Base-by-base conservation (phyloP, 2,113 vertebrate species). In the Pogonocichla stellata region DNA sequence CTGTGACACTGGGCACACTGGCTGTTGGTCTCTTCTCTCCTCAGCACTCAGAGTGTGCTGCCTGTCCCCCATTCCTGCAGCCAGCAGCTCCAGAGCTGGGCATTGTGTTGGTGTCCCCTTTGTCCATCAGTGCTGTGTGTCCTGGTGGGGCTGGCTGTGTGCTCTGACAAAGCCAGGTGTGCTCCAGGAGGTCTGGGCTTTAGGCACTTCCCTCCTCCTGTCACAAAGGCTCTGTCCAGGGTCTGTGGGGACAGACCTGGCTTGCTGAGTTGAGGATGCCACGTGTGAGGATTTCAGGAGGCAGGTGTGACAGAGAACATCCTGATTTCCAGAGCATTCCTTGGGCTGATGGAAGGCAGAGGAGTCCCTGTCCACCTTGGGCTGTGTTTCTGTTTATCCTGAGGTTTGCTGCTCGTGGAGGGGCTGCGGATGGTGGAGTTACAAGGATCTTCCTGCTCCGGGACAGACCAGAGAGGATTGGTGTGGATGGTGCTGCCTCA, bases 51-150 rank as follows among this genome's bases (percentile, higher is more conserved):
- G n/a, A 19, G 25, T 1, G 0, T 4, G 18, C 45, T 74, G 77
- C 29, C 67, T 0, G 0, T 34, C 26, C 65, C 60, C 66, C 5
- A 2, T 34, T 28, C 56, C 62, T 1, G 0, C 45, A 45, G 91
- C 57, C 5, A 22, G 38, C 40, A 29, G 53, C 62, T 60, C 62
- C 1, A 15, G 88, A 51, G 64, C 40, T 33, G 26, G 33, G 31
- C 42, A 1, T 6, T 17, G 19, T 24, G 34, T 9, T 3, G 10
- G 81, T 67, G 80, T 38, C 82, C 58, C 13, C 13, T 1, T 3
- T 8, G 61, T 86, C 66, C 56, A 50, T 1, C 1, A 16, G 73
- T 4, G 8, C 67, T 22, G 20, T 2, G 45, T 2, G 2, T 58
- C 61, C 60, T 1, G 0, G 4, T 2, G 10, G 54, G 65, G 45